Conservation (phyloP, 2,113 vertebrate species). For the Artemisiospiza belli region DNA sequence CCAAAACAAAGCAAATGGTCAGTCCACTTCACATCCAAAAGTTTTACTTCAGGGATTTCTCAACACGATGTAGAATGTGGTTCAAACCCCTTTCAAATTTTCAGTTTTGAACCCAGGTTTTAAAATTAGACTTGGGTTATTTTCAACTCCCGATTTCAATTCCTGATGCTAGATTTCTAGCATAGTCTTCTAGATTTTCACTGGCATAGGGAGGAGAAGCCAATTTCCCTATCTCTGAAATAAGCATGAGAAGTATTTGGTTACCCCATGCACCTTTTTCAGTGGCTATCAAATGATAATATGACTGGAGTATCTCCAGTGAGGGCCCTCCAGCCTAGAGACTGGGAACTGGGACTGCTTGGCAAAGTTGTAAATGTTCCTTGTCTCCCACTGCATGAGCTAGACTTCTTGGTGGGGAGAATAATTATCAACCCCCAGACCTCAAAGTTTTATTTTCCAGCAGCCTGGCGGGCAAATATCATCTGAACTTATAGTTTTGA, state of each 20-base stretch:
- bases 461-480: neutral
- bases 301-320: neutral
- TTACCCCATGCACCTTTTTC: neutral
- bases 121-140: neutral
- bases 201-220: neutral
- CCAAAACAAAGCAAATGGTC: neutral
- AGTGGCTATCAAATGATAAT: neutral
- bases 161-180: neutral
- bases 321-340: neutral
- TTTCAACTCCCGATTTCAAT: neutral
- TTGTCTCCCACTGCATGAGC: neutral
- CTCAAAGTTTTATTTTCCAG: neutral
- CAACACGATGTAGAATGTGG: neutral
- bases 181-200: neutral
- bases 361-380: neutral
- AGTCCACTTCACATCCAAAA: neutral
- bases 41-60: neutral
- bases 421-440: accelerated
- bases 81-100: neutral
- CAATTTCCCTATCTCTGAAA: neutral
- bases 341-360: neutral
- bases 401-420: neutral
- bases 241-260: neutral
- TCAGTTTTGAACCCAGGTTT: neutral
- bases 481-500: neutral